Base-by-base conservation (phyloP, 2,888 invertebrate genomes). In the Lasioglossum leucozonium region DNA sequence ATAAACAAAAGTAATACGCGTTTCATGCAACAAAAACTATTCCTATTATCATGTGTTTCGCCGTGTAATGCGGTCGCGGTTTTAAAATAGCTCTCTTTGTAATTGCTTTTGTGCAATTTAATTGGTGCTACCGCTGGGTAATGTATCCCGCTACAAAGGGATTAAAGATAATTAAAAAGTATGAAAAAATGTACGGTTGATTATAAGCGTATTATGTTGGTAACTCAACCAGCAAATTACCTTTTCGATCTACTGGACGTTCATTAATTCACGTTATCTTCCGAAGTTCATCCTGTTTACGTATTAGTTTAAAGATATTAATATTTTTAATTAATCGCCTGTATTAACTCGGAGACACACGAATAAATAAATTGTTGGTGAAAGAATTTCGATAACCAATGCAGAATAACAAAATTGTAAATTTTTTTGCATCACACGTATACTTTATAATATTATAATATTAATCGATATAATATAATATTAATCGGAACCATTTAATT, bases 101-200 rank as follows among this genome's bases (percentile, higher is more conserved):
- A 81, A 77, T 81, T 81, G 77, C 81, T 77, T 81, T 77, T 55
- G 77, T 65, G 72, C 72, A 72, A 72, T 62, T 76, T 77, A 81
- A 81, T 81, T 81, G 37, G 72, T 71, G 3, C 40, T 37, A n/a
- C 69, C 47, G 51, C 47, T 0, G n/a, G 51, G 40, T 62, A 81
- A 81, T 62, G 51, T 77, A 77, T 81, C 18, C 30, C 72, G n/a
- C 65, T n/a, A n/a, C 51, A 42, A 67, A 81, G 67, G 30, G 77
- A 40, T 80, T 80, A 77, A 80, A 67, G 72, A 72, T 77, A 81
- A 81, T 81, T 81, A 81, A 72, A 58, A 30, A 47, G 42, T 62
- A 77, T 62, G 62, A 76, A 81, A 81, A 44, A 76, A 81, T 51
- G 44, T 11, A 26, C 26, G 18, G 18, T 26, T 18, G 37, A 30